These are phyloP conservation scores for Apis mellifera DNA, from an alignment of 1,140 invertebrate species.

Conservation along the genomic window Amel_HAv3.1 CM009940.2:8784501-8785000, in stretches of 20 bases:
- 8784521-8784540: slow-evolving; percentile 8
- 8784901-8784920: slow-evolving; percentile 60
- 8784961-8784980: slow-evolving; percentile 81
- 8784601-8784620: not conserved
- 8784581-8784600: not conserved
- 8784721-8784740: too few species aligned
- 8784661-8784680: too few species aligned
- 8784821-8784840: not conserved
- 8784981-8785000: slow-evolving; percentile 70
- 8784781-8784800: too few species aligned
- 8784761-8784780: too few species aligned
- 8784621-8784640: not conserved
- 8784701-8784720: too few species aligned
- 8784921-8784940: slow-evolving; percentile 68
- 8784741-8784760: too few species aligned
- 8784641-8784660: too few species aligned
- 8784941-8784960: slow-evolving; percentile 70
- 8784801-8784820: not conserved
- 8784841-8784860: slow-evolving; percentile 3
- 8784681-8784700: not conserved
- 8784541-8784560: slow-evolving; percentile 10
- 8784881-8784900: slow-evolving; percentile 26
- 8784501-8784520: not conserved
- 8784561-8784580: not conserved
- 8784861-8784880: too few species aligned